Conservation (phyloP, 2,113 vertebrate species). For the Erinaceus europaeus region DNA sequence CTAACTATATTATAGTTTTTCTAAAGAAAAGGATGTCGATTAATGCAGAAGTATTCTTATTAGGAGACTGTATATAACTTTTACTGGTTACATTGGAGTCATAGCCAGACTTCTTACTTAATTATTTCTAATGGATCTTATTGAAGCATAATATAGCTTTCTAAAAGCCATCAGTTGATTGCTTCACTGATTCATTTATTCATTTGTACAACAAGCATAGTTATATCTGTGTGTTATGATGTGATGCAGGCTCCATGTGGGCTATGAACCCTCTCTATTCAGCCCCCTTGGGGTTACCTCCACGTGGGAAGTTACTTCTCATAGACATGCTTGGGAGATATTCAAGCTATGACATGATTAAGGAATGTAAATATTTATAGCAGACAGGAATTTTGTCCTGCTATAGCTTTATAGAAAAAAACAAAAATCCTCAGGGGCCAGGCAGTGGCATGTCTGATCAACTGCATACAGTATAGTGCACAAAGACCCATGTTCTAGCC, state of each 20-base stretch:
- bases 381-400: too few relatives aligned
- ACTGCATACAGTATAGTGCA: too few relatives aligned
- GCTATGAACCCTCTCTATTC: too few relatives aligned
- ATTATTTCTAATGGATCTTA: background rate
- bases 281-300: fast-evolving
- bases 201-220: background rate
- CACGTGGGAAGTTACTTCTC: fast-evolving
- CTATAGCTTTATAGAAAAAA: fast-evolving
- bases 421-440: too few relatives aligned
- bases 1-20: background rate
- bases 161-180: background rate
- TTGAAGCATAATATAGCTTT: background rate
- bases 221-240: background rate
- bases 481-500: too few relatives aligned
- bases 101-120: background rate
- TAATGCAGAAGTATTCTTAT: background rate
- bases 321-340: background rate
- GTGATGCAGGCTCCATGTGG: fast-evolving
- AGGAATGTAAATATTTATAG: too few relatives aligned
- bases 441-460: too few relatives aligned
- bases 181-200: background rate
- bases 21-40: background rate
- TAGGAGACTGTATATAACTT: background rate
- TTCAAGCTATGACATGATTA: background rate
- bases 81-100: background rate